Base-by-base conservation (phyloP, 2,113 vertebrate genomes). In the Hepsetus odoe region DNA sequence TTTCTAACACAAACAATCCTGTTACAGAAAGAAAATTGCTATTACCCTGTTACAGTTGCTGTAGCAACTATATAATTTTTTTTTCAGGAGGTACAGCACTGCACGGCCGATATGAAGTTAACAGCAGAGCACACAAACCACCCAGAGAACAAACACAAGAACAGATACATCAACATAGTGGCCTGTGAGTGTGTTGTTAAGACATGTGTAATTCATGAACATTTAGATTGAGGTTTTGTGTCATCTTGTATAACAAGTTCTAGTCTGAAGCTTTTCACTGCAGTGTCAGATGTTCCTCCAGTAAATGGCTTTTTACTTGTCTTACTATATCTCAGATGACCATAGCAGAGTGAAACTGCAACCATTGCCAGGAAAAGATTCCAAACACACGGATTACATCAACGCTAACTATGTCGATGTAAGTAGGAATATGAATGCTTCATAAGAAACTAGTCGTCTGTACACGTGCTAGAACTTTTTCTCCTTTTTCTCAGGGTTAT, bases 121-220 rank as follows among this genome's bases (percentile, higher is more conserved):
- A 98, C 96, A 10, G 95, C 96, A n/a, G 98, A 99, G 88, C 97
- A 98, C 87, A 98, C 97, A 87, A 99, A 99, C 89, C 96, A 98
- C 85, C 96, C 95, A 0, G 98, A 99, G 89, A 98, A 98, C 95
- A 99, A 99, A 95, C 96, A 98, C 94, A 99, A 99, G 92, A 99
- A 99, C 95, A 94, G 98, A 97, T 99, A 99, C 90, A 98, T 99
- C 93, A 99, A 99, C 93, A 99, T 99, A 83, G 93, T 98, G 85
- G 98, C 98, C 86, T 99, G 98, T 99, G 91, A 96, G 98, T 96
- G 85, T 56, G 40, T 77, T n/a, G 79, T 79, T 5, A 38, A 24
- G 10, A 46, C 40, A 61, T 32, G 30, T 10, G 33, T 14, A n/a
- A 32, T 30, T 61, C 26, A 61, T 61, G 16, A 68, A 46, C 42